Evolutionary conservation across 2,888 invertebrate genomes (phyloP).

Genomic region (Acanthococcus lagerstroemiae): DNA sequence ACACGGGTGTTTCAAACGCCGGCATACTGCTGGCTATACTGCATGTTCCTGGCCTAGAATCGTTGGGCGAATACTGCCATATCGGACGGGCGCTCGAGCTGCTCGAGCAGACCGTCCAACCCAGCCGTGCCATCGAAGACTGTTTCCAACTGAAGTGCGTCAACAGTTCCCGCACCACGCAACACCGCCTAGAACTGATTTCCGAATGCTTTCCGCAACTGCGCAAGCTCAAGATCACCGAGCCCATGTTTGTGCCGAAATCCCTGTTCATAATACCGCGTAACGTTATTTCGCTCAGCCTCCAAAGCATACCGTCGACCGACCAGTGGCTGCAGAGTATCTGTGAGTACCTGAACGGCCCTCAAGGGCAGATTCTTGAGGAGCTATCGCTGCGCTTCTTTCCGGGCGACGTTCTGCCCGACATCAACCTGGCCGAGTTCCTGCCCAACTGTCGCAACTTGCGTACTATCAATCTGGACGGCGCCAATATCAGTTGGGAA

Average conservation of each 20-base stretch:
- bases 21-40: slow-evolving; percentile 42
- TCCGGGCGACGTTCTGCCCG: slow-evolving; percentile 39
- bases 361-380: slow-evolving; percentile 40
- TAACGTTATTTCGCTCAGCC: slow-evolving; percentile 41
- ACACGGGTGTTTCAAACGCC: slow-evolving; percentile 42
- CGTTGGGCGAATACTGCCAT: slow-evolving; percentile 43
- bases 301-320: slow-evolving; percentile 42
- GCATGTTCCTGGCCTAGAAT: slow-evolving; percentile 42
- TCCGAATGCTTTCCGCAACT: slow-evolving; percentile 42
- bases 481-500: slow-evolving; percentile 39
- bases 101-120: slow-evolving; percentile 37
- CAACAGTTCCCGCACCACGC: slow-evolving; percentile 41
- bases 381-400: slow-evolving; percentile 41
- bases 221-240: slow-evolving; percentile 42
- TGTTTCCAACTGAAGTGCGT: slow-evolving; percentile 41
- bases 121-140: background rate
- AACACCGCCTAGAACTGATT: slow-evolving; percentile 41
- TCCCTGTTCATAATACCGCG: slow-evolving; percentile 41
- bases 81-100: slow-evolving; percentile 43
- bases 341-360: slow-evolving; percentile 41
- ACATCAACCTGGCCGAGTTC: slow-evolving; percentile 41
- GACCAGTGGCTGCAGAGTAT: slow-evolving; percentile 42
- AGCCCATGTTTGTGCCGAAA: slow-evolving; percentile 43
- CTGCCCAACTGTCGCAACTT: slow-evolving; percentile 41
- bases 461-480: slow-evolving; percentile 40